Evolutionary conservation across 2,888 invertebrate species (phyloP).

Genomic region (Drosophila emarginata): DNA sequence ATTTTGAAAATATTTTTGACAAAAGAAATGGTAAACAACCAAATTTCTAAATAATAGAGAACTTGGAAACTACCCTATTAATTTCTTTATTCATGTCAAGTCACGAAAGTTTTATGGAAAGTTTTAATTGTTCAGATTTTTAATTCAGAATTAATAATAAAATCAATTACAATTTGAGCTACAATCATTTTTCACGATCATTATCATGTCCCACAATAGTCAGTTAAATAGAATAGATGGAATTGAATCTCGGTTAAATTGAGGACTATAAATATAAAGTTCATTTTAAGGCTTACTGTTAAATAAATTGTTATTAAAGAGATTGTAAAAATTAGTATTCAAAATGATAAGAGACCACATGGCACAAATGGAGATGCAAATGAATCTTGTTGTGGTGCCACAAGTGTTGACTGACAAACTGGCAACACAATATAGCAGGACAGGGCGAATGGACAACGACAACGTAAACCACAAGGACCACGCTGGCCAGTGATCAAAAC

Average conservation of each 20-base stretch:
- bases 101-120: too few relatives aligned
- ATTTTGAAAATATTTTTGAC: too few relatives aligned
- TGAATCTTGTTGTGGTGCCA: conserved; percentile 41
- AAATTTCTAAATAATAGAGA: too few relatives aligned
- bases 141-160: too few relatives aligned
- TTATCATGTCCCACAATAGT: too few relatives aligned
- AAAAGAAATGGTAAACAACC: too few relatives aligned
- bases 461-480: neutral
- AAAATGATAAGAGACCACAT: neutral
- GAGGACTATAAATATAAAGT: neutral
- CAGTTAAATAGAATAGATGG: too few relatives aligned
- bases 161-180: too few relatives aligned
- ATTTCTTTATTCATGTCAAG: too few relatives aligned
- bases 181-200: too few relatives aligned
- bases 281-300: neutral
- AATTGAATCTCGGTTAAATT: neutral
- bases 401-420: conserved; percentile 29
- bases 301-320: neutral
- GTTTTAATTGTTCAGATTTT: too few relatives aligned
- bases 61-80: too few relatives aligned
- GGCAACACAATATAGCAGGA: conserved; percentile 48
- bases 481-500: conserved; percentile 63
- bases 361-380: conserved; percentile 65
- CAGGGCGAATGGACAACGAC: conserved; percentile 9
- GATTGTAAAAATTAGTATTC: neutral